Conservation (phyloP, 2,888 invertebrate genomes). For the Tromatobia lineatoria region DNA sequence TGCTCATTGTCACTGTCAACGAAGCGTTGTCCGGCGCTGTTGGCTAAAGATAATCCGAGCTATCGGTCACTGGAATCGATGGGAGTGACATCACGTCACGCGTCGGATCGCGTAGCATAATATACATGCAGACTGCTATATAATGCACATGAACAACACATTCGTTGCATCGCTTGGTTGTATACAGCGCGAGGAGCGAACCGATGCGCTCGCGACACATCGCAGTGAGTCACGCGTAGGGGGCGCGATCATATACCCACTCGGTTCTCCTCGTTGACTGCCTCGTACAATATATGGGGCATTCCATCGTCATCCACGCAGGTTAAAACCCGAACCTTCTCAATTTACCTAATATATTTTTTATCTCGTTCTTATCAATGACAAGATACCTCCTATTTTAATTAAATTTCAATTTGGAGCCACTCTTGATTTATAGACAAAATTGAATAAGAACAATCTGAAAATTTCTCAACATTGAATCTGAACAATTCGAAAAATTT, state of each 20-base stretch:
- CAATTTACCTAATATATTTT: no score
- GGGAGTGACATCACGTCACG: conserved; percentile 47
- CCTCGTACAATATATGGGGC: conserved; percentile 12
- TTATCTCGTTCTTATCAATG: no score
- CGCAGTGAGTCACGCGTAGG: conserved; percentile 55
- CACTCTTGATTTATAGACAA: no score
- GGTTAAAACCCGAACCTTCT: no score
- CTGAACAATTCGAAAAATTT: no score
- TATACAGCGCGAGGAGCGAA: conserved; percentile 2
- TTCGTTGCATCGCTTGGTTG: conserved; percentile 20
- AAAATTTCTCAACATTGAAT: no score
- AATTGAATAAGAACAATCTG: no score
- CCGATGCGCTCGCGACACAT: conserved; percentile 28
- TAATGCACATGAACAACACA: conserved; percentile 24
- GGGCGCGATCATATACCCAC: conserved; percentile 18
- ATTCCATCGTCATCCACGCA: no score
- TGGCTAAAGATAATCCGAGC: conserved; percentile 38
- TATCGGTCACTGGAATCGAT: conserved; percentile 50
- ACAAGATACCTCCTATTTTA: no score
- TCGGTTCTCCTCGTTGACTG: conserved; percentile 31
- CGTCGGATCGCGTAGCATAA: conserved; percentile 3
- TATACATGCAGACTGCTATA: conserved; percentile 5
- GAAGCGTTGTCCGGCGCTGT: background rate
- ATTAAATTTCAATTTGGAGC: no score
- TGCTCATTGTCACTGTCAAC: conserved; percentile 29